Conservation (phyloP, 2,113 vertebrate species). For the Misgurnus anguillicaudatus region DNA sequence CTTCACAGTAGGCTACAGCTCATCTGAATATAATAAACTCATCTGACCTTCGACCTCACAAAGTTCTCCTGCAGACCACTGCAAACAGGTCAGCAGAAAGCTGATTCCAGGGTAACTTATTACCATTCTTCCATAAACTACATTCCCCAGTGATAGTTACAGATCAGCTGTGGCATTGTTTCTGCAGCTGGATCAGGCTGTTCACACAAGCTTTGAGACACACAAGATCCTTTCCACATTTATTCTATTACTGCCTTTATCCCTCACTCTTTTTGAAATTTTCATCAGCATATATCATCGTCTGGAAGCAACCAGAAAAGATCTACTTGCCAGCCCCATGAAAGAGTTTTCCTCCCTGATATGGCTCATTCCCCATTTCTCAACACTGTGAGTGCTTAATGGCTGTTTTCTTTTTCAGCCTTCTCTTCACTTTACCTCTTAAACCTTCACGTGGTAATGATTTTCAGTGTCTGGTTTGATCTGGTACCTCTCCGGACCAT, state of each 20-base stretch:
- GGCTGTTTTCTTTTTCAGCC: conserved; percentile 22
- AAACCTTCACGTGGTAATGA: conserved; percentile 52
- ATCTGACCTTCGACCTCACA: background rate
- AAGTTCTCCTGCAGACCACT: conserved; percentile 25
- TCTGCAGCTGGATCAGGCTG: conserved; percentile 50
- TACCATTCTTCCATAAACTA: conserved; percentile 37
- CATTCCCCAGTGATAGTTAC: conserved; percentile 47
- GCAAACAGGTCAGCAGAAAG: conserved; percentile 23
- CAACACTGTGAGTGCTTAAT: conserved; percentile 44
- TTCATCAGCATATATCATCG: conserved; percentile 43
- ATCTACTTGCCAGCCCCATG: conserved; percentile 32
- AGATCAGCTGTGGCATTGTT: conserved; percentile 50
- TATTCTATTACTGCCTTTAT: conserved; percentile 32
- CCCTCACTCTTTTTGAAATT: conserved; percentile 29
- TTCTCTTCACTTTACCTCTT: conserved; percentile 40
- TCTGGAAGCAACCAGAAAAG: conserved; percentile 38
- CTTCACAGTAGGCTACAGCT: background rate
- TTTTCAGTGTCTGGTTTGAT: conserved; percentile 47
- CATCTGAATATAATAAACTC: conserved; percentile 35
- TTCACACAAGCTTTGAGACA: conserved; percentile 43
- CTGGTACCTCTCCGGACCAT: conserved; percentile 41
- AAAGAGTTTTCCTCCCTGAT: conserved; percentile 42
- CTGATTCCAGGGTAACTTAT: conserved; percentile 35
- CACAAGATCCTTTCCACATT: conserved; percentile 30
- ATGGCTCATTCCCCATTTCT: conserved; percentile 41